Conservation (phyloP, 2,113 vertebrate species). For the Catharus minimus region DNA sequence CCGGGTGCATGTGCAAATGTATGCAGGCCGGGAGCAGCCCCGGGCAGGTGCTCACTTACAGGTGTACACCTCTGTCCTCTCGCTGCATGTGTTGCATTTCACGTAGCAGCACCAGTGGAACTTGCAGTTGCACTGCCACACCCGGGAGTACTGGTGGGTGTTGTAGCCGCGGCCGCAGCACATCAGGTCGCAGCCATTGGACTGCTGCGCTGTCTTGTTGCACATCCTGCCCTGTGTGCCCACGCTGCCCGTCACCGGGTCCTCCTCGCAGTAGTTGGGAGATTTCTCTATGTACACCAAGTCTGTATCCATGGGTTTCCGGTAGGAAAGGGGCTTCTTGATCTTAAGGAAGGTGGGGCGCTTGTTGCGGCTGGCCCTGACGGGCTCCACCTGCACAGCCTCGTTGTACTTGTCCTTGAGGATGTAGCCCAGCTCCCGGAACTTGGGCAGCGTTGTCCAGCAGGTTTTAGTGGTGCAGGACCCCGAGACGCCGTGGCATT, state of each 20-base stretch:
- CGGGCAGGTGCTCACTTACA: conserved; percentile 82
- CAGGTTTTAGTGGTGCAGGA: conserved; percentile 98
- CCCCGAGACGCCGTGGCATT: conserved; percentile 93
- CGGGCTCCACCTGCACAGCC: conserved; percentile 91
- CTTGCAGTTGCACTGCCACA: conserved; percentile 99
- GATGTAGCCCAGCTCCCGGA: conserved; percentile 94
- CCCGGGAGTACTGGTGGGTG: conserved; percentile 95
- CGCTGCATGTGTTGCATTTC: conserved; percentile 97
- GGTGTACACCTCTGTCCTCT: conserved; percentile 95
- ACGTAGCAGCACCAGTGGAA: conserved; percentile 99
- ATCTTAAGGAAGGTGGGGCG: conserved; percentile 95
- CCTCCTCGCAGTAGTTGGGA: conserved; percentile 96
- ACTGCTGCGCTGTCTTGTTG: conserved; percentile 94
- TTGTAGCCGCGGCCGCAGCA: conserved; percentile 98
- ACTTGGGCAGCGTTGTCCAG: conserved; percentile 97
- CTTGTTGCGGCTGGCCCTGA: conserved; percentile 93
- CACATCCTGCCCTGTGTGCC: conserved; percentile 94
- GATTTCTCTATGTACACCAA: conserved; percentile 97
- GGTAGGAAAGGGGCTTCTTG: conserved; percentile 93
- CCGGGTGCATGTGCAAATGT: conserved; percentile 65
- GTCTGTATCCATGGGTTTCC: conserved; percentile 96
- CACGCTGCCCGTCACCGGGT: conserved; percentile 87
- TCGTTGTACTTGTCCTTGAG: conserved; percentile 96
- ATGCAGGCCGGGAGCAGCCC: not conserved
- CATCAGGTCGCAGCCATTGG: conserved; percentile 93